These are phyloP conservation scores for Charaxes varanes DNA, from an alignment of 1,140 invertebrate species.

Conservation along the genomic window DNA sequence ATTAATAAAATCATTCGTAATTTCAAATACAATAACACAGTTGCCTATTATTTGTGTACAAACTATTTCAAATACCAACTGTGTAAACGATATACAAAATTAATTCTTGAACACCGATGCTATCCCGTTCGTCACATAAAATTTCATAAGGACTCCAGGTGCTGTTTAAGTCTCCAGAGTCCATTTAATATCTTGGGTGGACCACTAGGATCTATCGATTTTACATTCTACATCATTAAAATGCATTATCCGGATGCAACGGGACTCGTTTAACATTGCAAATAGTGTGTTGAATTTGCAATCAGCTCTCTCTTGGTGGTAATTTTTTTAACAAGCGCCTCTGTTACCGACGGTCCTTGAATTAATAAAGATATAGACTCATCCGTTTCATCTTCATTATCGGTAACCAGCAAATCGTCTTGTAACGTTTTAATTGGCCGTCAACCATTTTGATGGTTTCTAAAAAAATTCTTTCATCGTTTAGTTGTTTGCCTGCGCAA, in stretches of 20 bases:
- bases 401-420: slow-evolving; percentile 30
- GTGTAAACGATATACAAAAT: slow-evolving; percentile 1
- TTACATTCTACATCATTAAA: slow-evolving; percentile 64
- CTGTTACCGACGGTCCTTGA: slow-evolving; percentile 53
- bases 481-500: no score
- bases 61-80: no score
- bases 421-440: slow-evolving; percentile 20
- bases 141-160: slow-evolving; percentile 36
- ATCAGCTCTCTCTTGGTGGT: slow-evolving; percentile 54
- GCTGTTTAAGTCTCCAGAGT: slow-evolving; percentile 35
- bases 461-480: no score
- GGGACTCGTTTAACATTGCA: slow-evolving; percentile 65
- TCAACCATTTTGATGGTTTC: slow-evolving; percentile 13
- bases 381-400: slow-evolving; percentile 29
- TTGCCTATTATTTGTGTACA: slow-evolving; percentile 11
- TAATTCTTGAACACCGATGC: no score
- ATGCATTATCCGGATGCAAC: slow-evolving; percentile 68
- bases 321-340: slow-evolving; percentile 68
- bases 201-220: slow-evolving; percentile 48
- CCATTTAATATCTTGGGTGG: slow-evolving; percentile 40
- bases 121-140: slow-evolving; percentile 19
- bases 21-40: slow-evolving; percentile 15
- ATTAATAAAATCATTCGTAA: slow-evolving; percentile 15
- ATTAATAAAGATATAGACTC: slow-evolving; percentile 47
- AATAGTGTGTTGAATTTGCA: slow-evolving; percentile 63